Conservation (phyloP, 1,140 invertebrate species). For the Thaumatotibia leucotreta region DNA sequence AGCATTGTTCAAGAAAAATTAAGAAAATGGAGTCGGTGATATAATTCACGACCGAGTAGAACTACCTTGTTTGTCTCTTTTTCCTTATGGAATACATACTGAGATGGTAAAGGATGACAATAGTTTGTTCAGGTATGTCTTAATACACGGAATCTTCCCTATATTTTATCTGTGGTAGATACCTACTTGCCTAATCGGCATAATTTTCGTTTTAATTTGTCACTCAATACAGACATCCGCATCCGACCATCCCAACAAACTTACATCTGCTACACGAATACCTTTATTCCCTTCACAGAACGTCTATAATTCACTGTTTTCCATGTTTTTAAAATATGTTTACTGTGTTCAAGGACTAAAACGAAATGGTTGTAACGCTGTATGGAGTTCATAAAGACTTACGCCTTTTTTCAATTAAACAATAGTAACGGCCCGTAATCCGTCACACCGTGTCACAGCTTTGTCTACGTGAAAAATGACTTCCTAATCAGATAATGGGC, state of each 20-base stretch:
- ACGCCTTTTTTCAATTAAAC: neutral
- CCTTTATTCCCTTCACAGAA: neutral
- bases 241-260: neutral
- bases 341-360: neutral
- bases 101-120: no score
- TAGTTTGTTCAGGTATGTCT: neutral
- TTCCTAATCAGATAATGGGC: constrained; percentile 62
- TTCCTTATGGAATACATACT: no score
- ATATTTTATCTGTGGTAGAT: neutral
- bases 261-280: neutral
- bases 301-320: neutral
- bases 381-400: neutral
- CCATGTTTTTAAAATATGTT: neutral
- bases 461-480: constrained; percentile 50
- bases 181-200: neutral
- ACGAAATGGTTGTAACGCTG: neutral
- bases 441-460: constrained; percentile 36
- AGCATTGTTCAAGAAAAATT: no score
- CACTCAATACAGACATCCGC: neutral
- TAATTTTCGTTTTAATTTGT: neutral
- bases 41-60: no score
- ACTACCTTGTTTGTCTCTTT: no score
- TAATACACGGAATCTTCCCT: neutral
- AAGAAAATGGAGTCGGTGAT: no score
- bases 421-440: neutral